Base-by-base conservation (phyloP, 2,888 invertebrate species). In the Drosophila cyrtoloma region DNA sequence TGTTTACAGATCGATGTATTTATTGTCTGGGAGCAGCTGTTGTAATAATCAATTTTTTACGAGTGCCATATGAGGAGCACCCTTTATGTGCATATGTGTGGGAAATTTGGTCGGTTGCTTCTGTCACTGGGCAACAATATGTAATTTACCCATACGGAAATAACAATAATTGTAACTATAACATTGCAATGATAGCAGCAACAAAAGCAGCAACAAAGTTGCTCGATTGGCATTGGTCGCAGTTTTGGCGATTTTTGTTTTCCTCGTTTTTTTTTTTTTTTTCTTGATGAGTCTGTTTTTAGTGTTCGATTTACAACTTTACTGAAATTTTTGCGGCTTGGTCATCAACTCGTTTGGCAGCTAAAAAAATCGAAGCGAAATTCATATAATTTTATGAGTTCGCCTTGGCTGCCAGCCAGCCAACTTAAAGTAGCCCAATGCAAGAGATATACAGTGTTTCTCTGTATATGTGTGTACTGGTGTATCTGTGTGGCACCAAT, bases 91-190 rank as follows among this genome's bases (percentile, higher is more conserved):
- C 50, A 66, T 62, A 63, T 66, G 50, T 44, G 51, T 67, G 64
- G 67, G 58, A 75, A 68, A 62, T 71, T 66, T 44, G 78, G 47
- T 56, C 61, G 64, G 71, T 75, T 79, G 79, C 73, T 47, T 56
- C 65, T 77, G 58, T 42, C 63, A 5, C 53, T 62, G 53, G 52
- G 67, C 77, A 67, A 63, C 79, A 79, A 74, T 82, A 86, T 89
- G 73, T 84, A 75, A 76, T 76, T 78, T 75, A 59, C 64, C 78
- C 89, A 82, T 82, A 76, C 79, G 79, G 85, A 90, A 90, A 89
- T 80, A 83, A 82, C 77, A 73, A 80, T 82, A 86, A 86, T 89
- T 89, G 85, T 73, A 73, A 85, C 76, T 75, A 82, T 86, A 89
- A 78, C 79, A 84, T 75, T 78, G 75, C 77, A 78, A 67, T 76